Conservation (phyloP, 2,797 vertebrate genomes). For the Fistularia tabacaria region DNA sequence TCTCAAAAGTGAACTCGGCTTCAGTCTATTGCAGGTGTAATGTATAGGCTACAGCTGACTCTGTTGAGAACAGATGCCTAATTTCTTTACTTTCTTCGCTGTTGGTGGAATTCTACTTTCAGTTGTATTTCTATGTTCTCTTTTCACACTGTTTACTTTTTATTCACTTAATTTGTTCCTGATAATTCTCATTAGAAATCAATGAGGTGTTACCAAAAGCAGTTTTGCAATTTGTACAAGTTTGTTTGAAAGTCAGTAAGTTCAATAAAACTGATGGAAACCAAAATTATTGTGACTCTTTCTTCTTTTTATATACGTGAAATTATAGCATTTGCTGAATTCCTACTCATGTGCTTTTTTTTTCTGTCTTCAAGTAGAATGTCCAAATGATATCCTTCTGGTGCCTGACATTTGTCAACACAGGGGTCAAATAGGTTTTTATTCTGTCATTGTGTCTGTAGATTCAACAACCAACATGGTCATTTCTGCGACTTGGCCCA, state of each 20-base stretch:
- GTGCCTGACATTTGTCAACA: too few relatives aligned
- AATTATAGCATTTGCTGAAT: too few relatives aligned
- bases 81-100: slow-evolving; percentile 25
- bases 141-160: slow-evolving; percentile 61
- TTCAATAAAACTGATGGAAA: slow-evolving; percentile 78
- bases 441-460: too few relatives aligned
- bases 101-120: slow-evolving; percentile 42
- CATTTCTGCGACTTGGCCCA: too few relatives aligned
- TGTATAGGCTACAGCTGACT: slow-evolving; percentile 23
- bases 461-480: too few relatives aligned
- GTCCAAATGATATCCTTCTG: too few relatives aligned
- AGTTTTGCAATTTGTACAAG: slow-evolving; percentile 80
- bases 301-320: not conserved
- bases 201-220: slow-evolving; percentile 73
- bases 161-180: slow-evolving; percentile 72
- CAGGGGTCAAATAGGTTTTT: too few relatives aligned
- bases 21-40: slow-evolving; percentile 24
- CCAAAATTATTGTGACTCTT: slow-evolving; percentile 12
- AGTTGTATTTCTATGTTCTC: slow-evolving; percentile 55
- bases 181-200: slow-evolving; percentile 48
- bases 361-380: too few relatives aligned
- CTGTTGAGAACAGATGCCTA: slow-evolving; percentile 55
- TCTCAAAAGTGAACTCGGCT: slow-evolving; percentile 15
- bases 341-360: too few relatives aligned
- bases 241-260: slow-evolving; percentile 77